Percentiles rank a stretch among this genome's conserved stretches.
These are phyloP conservation scores for Peromyscus polionotus DNA, from an alignment of 2,113 vertebrate genomes.

Conservation along the genomic window DNA sequence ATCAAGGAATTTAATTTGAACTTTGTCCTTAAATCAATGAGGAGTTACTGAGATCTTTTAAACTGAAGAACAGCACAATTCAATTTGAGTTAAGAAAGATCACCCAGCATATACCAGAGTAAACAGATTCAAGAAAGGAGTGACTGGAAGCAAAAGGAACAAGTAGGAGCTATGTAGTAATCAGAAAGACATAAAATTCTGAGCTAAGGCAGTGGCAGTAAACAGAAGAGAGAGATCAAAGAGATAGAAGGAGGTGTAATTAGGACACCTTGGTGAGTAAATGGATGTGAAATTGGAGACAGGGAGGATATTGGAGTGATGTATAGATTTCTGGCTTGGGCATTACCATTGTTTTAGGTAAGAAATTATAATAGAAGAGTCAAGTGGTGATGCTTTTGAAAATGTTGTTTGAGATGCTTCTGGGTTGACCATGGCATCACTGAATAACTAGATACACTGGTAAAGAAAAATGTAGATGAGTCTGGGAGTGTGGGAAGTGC, in stretches of 20 bases:
- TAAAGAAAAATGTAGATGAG: not conserved
- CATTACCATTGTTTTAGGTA: constrained; percentile 29
- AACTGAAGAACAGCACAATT: not conserved
- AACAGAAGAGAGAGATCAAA: constrained; percentile 28
- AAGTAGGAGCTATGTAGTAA: not conserved
- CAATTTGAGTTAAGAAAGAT: constrained; percentile 49
- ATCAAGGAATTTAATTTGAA: constrained; percentile 17
- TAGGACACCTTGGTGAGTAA: constrained; percentile 17
- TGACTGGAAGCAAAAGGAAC: not conserved
- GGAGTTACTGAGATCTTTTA: constrained; percentile 42
- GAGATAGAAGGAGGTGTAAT: constrained; percentile 12
- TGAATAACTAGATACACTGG: not conserved
- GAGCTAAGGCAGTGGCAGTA: not conserved
- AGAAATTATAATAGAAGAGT: not conserved
- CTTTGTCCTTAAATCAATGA: not conserved
- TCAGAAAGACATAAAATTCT: constrained; percentile 13
- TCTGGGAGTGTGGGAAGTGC: not conserved
- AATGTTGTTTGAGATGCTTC: constrained; percentile 44
- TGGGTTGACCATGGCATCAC: not conserved
- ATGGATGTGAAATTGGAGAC: not conserved
- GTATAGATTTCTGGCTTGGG: constrained; percentile 3
- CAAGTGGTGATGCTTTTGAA: constrained; percentile 38
- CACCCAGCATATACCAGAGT: not conserved
- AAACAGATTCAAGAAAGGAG: constrained; percentile 30
- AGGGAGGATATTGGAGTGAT: constrained; percentile 22